A percentile compares a stretch with the other conserved stretches of the same genome.
These are phyloP conservation scores for Acrocephalus arundinaceus DNA, from an alignment of 2,113 vertebrate genomes.

Conservation along the genomic window DNA sequence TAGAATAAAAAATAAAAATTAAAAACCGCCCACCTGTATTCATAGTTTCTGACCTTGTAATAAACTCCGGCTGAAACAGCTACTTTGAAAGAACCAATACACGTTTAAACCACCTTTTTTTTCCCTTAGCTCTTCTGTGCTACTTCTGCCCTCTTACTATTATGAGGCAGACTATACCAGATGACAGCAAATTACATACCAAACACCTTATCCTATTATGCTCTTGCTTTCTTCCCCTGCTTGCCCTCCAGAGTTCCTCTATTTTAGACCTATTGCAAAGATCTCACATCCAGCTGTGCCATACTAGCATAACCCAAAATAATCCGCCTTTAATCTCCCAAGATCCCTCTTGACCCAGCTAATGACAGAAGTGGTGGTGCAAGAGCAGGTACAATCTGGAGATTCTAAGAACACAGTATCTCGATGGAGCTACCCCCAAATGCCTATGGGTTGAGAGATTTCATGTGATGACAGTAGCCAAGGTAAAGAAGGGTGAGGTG, in stretches of 20 bases:
- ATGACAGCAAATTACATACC: neutral
- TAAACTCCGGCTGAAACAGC: neutral
- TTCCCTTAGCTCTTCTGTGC: neutral
- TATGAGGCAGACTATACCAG: neutral
- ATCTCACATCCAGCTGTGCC: neutral
- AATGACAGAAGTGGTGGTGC: neutral
- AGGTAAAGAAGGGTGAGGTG: neutral
- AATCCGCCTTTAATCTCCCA: neutral
- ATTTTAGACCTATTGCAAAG: neutral
- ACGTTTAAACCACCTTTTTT: neutral
- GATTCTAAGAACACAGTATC: neutral
- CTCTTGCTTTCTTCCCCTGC: neutral
- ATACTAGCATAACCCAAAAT: neutral
- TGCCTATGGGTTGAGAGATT: neutral
- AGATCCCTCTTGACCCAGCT: neutral
- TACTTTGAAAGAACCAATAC: neutral
- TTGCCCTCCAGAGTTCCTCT: neutral
- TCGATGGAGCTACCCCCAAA: neutral
- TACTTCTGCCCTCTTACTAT: neutral
- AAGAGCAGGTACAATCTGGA: neutral
- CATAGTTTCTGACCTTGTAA: neutral
- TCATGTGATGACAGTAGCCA: neutral
- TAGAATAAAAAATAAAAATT: neutral
- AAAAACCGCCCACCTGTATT: neutral
- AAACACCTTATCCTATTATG: neutral